Base-by-base conservation (phyloP, 2,113 vertebrate genomes). In the Pterocles gutturalis region DNA sequence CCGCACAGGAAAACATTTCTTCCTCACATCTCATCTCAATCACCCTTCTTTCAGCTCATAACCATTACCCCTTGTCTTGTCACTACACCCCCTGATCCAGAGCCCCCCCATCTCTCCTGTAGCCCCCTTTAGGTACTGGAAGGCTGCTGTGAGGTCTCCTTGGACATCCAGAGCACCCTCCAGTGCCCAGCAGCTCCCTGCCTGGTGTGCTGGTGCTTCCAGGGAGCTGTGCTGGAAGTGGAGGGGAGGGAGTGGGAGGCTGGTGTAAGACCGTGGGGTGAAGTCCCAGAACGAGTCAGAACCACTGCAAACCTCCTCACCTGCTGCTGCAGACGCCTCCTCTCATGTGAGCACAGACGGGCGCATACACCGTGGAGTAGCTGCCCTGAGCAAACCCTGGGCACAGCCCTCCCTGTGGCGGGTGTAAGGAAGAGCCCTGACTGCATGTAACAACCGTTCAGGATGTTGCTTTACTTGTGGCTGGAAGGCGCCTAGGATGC, bases 301-400 rank as follows among this genome's bases (percentile, higher is more conserved):
- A 7, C 31, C 29, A 9, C 43, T 29, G 38, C 62, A 64, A 36
- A 60, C 53, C 55, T 26, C 16, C 2, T 36, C 55, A 11, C 14
- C 49, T 55, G 4, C 17, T 67, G 51, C 77, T 83, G 83, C 34
- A 43, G 31, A 19, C 2, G 0, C 25, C 58, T 58, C 20, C 38
- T 43, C 12, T 13, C 7, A 1, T 12, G 43, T n/a, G 53, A n/a
- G 43, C 0, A 24, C 46, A 24, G 51, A 4, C 1, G 4, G 48
- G 24, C 34, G 28, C 1, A 2, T 18, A 11, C 19, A 11, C 53
- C 0, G 0, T 9, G 62, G 28, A 45, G 2, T 21, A 61, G 33
- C 67, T 5, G 0, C 22, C 33, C 53, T 7, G 34, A 61, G 58
- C 38, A 76, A 13, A 28, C 19, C 51, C 86, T 1, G 4, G 4